Evolutionary conservation across 2,797 vertebrate genomes (phyloP), one percentile per base, ranked within the genome.

Genomic region (Eupleurogrammus muticus): DNA sequence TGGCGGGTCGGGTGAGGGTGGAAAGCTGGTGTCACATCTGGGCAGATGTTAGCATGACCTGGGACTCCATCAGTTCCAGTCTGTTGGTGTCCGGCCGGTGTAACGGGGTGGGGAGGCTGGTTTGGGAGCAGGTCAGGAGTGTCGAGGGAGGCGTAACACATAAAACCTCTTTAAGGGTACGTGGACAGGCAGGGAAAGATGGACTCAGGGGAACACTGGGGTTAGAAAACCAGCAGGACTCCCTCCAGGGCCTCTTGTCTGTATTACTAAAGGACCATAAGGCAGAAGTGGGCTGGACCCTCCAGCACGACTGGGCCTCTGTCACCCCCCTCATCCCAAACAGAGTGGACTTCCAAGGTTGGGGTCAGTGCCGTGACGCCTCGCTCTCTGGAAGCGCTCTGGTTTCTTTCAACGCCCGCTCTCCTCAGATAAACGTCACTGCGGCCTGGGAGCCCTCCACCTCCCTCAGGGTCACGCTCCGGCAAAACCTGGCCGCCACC

Each of bases 21-120:
- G 62, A 80, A 14, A 83, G 75, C 28, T 73, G 79, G 76, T 89
- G 87, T 75, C 63, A 76, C 77, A 73, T 92, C 47, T 76, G 86
- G 87, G 85, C 80, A 0, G 52, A 84, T 47, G 46, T 65, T 7
- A 63, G 14, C 2, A 63, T 60, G 9, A 62, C 21, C 8, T 87
- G 55, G 80, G 77, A 77, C 67, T 84, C 80, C 2, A 2, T 73
- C 51, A 75, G 65, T 24, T 81, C 80, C 44, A 81, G 56, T 53
- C 40, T 92, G 53, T 47, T 78, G 24, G 44, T 80, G 51, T 87
- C 84, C 47, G 16, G 77, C 28, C 54, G 69, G 1, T 89, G 89
- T 46, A 82, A 67, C 23, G 83, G 75, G n/a, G 20, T 80, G 36
- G 80, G 77, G 24, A 70, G 36, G 69, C 52, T 89, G 36, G 48